Base-by-base conservation (phyloP, 1,140 invertebrate species). In the Drosophila oshimai region DNA sequence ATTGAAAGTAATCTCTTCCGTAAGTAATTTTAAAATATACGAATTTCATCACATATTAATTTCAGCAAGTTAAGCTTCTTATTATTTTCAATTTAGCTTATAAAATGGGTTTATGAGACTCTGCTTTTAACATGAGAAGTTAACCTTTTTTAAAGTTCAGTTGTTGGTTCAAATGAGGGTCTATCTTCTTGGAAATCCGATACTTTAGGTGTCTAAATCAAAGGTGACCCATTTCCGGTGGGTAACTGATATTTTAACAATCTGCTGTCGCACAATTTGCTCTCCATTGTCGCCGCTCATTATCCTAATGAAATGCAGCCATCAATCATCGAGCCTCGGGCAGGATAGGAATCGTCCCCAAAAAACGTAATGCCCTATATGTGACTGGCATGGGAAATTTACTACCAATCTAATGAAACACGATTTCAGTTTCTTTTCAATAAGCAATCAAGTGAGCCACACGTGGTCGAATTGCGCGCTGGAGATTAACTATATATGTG, bases 231-330 rank as follows among this genome's bases (percentile, higher is more conserved):
- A 50, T 20, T 50, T 26, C 4, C 15, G 2, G 9, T 6, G 10
- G 6, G 60, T 67, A 67, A 67, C 60, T 41, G 62, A 65, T 68
- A 68, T 54, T 68, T 68, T 24, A 26, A 5, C 67, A 46, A 37
- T 37, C 24, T n/a, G n/a, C 22, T 24, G 53, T 20, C 26, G 12
- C 37, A 6, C 18, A 45, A 20, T 28, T 26, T 6, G 6, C 10
- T 28, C 36, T 42, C 39, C 41, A 13, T 33, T 29, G 42, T 22
- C 31, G n/a, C 18, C 47, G 34, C 57, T 73, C 70, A 73, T 73
- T 73, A 73, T 73, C 55, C 57, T 37, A 73, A 73, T 73, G 55
- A 73, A 73, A 73, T 64, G 55, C 26, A 50, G 33, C 17, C 69
- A 73, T 73, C 68, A 71, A 72, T 72, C 69, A 61, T 46, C 18